These are phyloP conservation scores for Eueides isabella DNA, from an alignment of 1,140 invertebrate species.

Conservation along the genomic window DNA sequence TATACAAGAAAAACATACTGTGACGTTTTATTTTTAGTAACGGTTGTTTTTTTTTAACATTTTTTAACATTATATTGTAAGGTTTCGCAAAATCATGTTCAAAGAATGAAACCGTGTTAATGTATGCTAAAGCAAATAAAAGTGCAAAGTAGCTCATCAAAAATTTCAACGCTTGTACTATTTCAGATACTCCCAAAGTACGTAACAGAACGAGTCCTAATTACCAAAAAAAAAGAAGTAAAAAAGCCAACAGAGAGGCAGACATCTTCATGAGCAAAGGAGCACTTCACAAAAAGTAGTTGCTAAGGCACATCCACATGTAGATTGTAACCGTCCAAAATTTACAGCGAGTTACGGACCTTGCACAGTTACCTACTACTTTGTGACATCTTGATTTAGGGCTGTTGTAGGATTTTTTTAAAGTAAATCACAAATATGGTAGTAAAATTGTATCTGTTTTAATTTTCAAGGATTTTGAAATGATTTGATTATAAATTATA, in stretches of 20 bases:
- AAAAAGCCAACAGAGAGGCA: conserved; percentile 45
- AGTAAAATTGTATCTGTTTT: not conserved
- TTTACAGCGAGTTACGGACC: conserved; percentile 63
- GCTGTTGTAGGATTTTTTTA: conserved; percentile 45
- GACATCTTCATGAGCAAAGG: conserved; percentile 56
- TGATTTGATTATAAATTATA: not conserved
- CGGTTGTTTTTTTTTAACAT: conserved; percentile 28
- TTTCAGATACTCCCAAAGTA: conserved; percentile 12
- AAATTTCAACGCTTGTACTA: conserved; percentile 20
- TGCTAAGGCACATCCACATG: conserved; percentile 43
- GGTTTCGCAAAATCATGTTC: conserved; percentile 3
- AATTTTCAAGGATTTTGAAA: not conserved
- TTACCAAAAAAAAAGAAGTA: conserved; percentile 37
- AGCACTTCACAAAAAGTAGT: conserved; percentile 51
- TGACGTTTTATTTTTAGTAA: conserved; percentile 46
- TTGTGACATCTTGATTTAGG: conserved; percentile 76
- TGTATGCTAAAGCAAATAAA: conserved; percentile 4
- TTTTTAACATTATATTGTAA: conserved; percentile 2
- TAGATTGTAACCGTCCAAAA: conserved; percentile 65
- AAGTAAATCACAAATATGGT: not conserved
- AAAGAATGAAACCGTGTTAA: conserved; percentile 5
- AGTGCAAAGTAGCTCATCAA: conserved; percentile 11
- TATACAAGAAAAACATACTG: conserved; percentile 47
- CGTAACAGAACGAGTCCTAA: conserved; percentile 36
- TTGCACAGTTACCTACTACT: conserved; percentile 74